Conservation (phyloP, 2,113 vertebrate species). For the Shinisaurus crocodilurus region DNA sequence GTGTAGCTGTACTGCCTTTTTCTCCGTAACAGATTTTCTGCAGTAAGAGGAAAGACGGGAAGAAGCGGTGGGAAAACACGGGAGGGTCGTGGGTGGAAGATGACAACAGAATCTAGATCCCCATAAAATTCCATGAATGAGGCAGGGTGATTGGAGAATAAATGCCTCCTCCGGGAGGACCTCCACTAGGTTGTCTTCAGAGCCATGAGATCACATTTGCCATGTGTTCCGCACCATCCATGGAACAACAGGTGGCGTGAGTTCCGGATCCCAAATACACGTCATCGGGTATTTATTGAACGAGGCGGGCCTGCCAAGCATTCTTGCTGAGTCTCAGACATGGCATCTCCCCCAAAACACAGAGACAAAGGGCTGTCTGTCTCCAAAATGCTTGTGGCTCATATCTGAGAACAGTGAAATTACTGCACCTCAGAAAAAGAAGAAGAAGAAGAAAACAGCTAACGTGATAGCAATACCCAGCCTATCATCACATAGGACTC, state of each 20-base stretch:
- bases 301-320: constrained; percentile 24
- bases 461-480: constrained; percentile 31
- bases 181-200: background rate
- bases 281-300: constrained; percentile 58
- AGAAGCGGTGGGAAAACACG: too few relatives aligned
- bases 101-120: too few relatives aligned
- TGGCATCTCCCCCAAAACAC: constrained; percentile 24
- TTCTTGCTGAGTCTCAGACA: constrained; percentile 44
- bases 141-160: too few relatives aligned
- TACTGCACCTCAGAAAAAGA: background rate
- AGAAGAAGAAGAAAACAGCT: constrained; percentile 9
- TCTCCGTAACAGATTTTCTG: too few relatives aligned
- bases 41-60: too few relatives aligned
- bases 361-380: constrained; percentile 42
- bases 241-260: background rate
- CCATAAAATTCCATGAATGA: too few relatives aligned
- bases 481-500: background rate
- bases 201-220: background rate
- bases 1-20: too few relatives aligned
- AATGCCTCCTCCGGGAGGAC: background rate
- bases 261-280: background rate
- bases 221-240: too few relatives aligned
- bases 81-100: too few relatives aligned
- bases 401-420: constrained; percentile 42
- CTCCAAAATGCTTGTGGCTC: constrained; percentile 49